These are phyloP conservation scores for Zygogramma bicolorata DNA, from an alignment of 2,888 invertebrate genomes.

Conservation along the genomic window DNA sequence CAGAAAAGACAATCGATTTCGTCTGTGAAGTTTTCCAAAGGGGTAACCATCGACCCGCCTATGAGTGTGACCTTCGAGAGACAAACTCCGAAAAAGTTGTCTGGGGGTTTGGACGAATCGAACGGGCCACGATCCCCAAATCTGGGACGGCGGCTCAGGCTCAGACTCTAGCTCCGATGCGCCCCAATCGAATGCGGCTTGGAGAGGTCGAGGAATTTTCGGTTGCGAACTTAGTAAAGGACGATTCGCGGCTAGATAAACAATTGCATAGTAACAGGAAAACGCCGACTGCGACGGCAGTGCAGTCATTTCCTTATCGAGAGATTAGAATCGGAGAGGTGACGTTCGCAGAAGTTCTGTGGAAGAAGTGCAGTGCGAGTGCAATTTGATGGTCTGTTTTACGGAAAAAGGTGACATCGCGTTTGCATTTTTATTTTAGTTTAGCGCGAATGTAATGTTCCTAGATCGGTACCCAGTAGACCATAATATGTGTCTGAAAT, in stretches of 20 bases:
- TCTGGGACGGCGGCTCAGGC: neutral
- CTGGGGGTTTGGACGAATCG: no score
- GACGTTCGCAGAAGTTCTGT: neutral
- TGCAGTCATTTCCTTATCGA: neutral
- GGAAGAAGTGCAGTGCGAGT: neutral
- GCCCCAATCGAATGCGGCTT: neutral
- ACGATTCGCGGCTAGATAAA: neutral
- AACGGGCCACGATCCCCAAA: no score
- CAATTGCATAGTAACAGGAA: constrained; percentile 10
- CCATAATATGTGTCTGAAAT: no score
- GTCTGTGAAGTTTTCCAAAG: no score
- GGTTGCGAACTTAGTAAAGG: neutral
- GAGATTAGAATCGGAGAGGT: neutral
- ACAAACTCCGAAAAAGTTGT: no score
- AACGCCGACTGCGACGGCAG: neutral
- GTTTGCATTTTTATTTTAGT: neutral
- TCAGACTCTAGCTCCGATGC: neutral
- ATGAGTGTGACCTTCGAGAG: no score
- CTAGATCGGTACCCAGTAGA: no score
- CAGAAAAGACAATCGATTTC: no score
- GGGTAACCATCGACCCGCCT: no score
- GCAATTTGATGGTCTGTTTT: neutral
- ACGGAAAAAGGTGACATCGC: neutral
- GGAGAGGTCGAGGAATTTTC: constrained; percentile 1
- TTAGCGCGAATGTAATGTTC: no score